phyloP scores from a whole-genome alignment of 2,888 invertebrate species.

The Lymantria monacha region DNA sequence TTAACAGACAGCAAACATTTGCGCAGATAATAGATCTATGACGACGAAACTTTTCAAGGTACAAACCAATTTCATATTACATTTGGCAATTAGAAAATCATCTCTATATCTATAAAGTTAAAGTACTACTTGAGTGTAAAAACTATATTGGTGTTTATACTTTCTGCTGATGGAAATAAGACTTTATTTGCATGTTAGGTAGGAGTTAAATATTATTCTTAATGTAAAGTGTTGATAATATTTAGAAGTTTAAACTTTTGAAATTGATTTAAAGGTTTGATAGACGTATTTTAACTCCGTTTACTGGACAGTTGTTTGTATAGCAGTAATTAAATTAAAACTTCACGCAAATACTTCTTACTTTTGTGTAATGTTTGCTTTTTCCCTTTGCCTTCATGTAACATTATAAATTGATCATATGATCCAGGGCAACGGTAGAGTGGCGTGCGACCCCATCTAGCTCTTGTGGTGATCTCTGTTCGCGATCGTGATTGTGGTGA shows the following conservation, averaged over 20 bases:
- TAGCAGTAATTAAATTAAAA: neutral
- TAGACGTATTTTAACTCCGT: slow-evolving; percentile 12
- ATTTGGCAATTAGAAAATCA: neutral
- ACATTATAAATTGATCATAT: too few relatives aligned
- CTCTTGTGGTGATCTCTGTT: too few relatives aligned
- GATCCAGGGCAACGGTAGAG: too few relatives aligned
- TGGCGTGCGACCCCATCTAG: too few relatives aligned
- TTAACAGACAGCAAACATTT: slow-evolving; percentile 25
- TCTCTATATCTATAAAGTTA: neutral
- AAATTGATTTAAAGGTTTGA: slow-evolving; percentile 21
- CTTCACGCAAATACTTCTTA: neutral
- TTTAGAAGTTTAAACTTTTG: slow-evolving; percentile 9
- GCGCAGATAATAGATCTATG: slow-evolving; percentile 29
- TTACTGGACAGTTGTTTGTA: neutral
- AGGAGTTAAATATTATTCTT: neutral
- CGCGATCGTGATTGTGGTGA: too few relatives aligned
- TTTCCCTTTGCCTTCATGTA: too few relatives aligned
- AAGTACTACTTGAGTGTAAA: neutral
- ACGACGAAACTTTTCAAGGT: slow-evolving; percentile 22
- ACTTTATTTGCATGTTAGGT: neutral
- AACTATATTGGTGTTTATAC: neutral
- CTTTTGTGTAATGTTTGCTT: too few relatives aligned
- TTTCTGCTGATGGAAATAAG: neutral
- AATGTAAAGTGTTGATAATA: slow-evolving; percentile 2
- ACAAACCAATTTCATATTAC: slow-evolving; percentile 1